These are phyloP conservation scores for Gasterosteus aculeatus DNA, from an alignment of 2,113 vertebrate species.

Conservation along the genomic window DNA sequence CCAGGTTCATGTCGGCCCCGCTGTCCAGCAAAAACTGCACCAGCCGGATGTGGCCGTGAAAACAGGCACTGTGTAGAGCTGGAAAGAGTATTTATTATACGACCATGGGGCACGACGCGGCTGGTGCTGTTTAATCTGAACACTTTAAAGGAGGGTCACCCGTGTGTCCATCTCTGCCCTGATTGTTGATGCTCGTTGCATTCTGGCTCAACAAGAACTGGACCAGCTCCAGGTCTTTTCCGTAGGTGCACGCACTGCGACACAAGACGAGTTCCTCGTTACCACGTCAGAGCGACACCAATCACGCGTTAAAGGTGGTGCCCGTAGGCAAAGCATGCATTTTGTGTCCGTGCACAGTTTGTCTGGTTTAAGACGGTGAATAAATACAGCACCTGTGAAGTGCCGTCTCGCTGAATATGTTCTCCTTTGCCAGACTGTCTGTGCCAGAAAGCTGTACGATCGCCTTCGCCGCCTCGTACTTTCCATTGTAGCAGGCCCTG, in stretches of 20 bases:
- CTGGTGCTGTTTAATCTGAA: not conserved
- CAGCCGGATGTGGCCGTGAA: conserved; percentile 92
- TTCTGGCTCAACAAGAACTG: conserved; percentile 93
- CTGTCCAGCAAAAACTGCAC: conserved; percentile 93
- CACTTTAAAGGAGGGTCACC: conserved; percentile 71
- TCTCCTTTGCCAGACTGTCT: conserved; percentile 93
- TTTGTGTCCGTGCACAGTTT: no score
- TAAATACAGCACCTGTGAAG: conserved; percentile 87
- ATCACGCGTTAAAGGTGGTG: not conserved
- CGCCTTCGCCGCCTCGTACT: conserved; percentile 88
- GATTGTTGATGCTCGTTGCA: conserved; percentile 89
- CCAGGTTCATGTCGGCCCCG: conserved; percentile 95
- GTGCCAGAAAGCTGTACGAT: conserved; percentile 88
- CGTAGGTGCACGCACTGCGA: conserved; percentile 91
- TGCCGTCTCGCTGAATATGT: conserved; percentile 95
- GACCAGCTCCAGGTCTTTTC: conserved; percentile 91
- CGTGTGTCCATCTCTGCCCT: conserved; percentile 94
- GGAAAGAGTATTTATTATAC: not conserved
- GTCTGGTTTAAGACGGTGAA: not conserved
- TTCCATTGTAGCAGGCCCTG: conserved; percentile 93
- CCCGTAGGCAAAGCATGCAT: not conserved
- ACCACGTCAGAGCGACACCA: not conserved
- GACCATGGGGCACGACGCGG: not conserved
- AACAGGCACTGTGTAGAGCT: conserved; percentile 95
- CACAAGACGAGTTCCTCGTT: not conserved